Evolutionary conservation across 2,113 vertebrate species (phyloP).

Genomic region (Drymodes brunneopygia): DNA sequence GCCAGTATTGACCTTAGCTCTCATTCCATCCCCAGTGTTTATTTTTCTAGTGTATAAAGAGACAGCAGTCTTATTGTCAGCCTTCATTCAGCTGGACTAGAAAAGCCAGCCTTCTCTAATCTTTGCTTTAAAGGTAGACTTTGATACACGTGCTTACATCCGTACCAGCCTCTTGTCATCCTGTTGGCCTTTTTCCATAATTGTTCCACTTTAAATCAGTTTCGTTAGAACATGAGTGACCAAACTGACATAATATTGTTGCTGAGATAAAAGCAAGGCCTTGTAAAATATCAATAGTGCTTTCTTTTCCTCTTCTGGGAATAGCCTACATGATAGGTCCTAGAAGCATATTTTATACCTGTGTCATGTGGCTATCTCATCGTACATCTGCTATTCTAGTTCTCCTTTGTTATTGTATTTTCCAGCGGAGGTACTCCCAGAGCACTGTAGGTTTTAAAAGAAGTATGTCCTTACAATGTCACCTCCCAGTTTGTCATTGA

Average conservation of each 20-base stretch:
- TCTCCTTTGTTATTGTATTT: neutral
- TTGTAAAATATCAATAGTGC: neutral
- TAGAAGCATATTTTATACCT: neutral
- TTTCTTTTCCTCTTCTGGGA: slow-evolving; percentile 6
- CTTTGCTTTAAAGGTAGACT: neutral
- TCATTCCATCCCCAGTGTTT: neutral
- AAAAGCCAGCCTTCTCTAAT: neutral
- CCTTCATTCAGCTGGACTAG: neutral
- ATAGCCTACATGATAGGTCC: neutral
- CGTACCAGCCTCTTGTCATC: neutral
- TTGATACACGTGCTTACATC: neutral
- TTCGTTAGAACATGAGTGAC: neutral
- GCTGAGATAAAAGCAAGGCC: slow-evolving; percentile 23
- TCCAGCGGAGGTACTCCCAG: neutral
- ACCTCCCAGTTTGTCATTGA: slow-evolving; percentile 7
- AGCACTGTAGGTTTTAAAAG: neutral
- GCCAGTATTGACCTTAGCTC: slow-evolving; percentile 12
- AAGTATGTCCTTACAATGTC: neutral
- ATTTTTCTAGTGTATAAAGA: neutral
- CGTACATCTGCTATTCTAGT: neutral
- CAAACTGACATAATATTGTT: neutral
- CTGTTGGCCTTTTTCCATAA: neutral
- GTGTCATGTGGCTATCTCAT: neutral
- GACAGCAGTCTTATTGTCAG: slow-evolving; percentile 10
- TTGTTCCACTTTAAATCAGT: neutral